Percentiles rank a stretch among this genome's conserved stretches.
These are phyloP conservation scores for Harlomillsia oculata DNA, from an alignment of 1,140 invertebrate species.

Conservation along the genomic window DNA sequence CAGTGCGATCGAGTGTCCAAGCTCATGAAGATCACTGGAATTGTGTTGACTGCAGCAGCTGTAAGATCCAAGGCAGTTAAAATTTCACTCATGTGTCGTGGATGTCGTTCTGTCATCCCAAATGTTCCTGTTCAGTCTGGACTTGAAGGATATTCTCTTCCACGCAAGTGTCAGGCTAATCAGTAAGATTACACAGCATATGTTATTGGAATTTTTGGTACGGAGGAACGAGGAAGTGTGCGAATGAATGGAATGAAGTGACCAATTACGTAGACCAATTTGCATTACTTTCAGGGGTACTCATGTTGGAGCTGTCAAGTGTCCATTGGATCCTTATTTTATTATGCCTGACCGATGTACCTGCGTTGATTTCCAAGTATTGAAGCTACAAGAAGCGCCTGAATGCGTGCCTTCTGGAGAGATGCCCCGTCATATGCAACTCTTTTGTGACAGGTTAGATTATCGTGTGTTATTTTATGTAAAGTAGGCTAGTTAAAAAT, in stretches of 20 bases:
- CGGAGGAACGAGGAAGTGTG: too few species aligned
- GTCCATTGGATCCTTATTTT: constrained; percentile 95
- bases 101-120: constrained; percentile 78
- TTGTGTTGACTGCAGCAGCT: constrained; percentile 85
- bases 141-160: constrained; percentile 91
- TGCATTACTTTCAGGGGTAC: constrained; percentile 57
- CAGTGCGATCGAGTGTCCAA: constrained; percentile 87
- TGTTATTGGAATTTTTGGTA: too few species aligned
- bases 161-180: constrained; percentile 76
- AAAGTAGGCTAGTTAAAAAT: too few species aligned
- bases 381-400: constrained; percentile 42
- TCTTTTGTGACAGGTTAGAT: constrained; percentile 78
- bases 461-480: too few species aligned
- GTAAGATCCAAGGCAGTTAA: constrained; percentile 90
- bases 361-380: constrained; percentile 82
- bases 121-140: constrained; percentile 89
- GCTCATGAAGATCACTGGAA: constrained; percentile 90
- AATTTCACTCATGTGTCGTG: constrained; percentile 91
- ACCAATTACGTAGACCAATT: too few species aligned
- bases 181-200: too few species aligned
- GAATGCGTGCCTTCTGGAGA: constrained; percentile 97
- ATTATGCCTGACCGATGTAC: constrained; percentile 94
- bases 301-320: constrained; percentile 77
- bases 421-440: constrained; percentile 89
- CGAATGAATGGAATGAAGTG: too few species aligned